These are phyloP conservation scores for Macrosiphum euphorbiae DNA, from an alignment of 2,888 invertebrate genomes.

Conservation along the genomic window DNA sequence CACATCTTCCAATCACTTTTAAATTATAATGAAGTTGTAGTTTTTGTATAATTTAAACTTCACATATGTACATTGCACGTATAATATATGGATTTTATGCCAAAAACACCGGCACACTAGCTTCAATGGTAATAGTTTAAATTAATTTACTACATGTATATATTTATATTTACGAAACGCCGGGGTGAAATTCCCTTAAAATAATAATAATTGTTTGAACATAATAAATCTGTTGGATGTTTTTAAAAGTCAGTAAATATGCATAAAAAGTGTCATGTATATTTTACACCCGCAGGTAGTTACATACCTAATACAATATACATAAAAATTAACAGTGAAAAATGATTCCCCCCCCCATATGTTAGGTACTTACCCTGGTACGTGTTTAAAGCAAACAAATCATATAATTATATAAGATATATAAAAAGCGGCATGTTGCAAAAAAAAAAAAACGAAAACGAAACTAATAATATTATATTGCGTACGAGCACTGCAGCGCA, in stretches of 20 bases:
- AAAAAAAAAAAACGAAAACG: background rate
- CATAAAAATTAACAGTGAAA: background rate
- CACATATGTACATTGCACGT: background rate
- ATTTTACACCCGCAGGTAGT: background rate
- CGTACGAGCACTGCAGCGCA: background rate
- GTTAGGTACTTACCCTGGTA: background rate
- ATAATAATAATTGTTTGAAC: constrained; percentile 15
- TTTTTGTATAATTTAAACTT: constrained; percentile 4
- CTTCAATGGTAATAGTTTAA: background rate
- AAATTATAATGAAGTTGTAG: constrained; percentile 20
- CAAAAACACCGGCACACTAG: background rate
- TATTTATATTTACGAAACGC: background rate
- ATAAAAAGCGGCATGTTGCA: background rate
- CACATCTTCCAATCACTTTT: constrained; percentile 3
- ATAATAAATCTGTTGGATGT: background rate
- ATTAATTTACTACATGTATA: background rate
- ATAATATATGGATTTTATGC: constrained; percentile 34
- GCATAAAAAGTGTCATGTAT: background rate
- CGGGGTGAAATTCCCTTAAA: background rate
- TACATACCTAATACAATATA: background rate
- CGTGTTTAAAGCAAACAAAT: background rate
- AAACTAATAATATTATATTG: background rate
- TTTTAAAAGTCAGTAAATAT: constrained; percentile 4
- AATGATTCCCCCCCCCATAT: background rate
- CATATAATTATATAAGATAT: background rate